Evolutionary conservation across 2,888 invertebrate species (phyloP).

Genomic region (Elegia similella): DNA sequence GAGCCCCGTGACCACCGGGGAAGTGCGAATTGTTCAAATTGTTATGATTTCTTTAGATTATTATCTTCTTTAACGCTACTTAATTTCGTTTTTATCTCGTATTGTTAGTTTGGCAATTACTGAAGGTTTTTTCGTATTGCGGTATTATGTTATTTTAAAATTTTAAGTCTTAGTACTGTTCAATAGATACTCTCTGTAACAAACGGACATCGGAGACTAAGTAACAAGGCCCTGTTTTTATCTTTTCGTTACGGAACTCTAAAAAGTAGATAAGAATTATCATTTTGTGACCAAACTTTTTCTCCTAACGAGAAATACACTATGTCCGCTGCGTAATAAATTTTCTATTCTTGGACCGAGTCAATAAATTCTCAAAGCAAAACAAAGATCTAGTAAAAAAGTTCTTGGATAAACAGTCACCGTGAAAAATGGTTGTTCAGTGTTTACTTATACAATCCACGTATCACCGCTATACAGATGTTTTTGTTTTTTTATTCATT

Average conservation of each 20-base stretch:
- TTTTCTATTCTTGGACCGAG: neutral
- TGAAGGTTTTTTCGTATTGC: too few relatives aligned
- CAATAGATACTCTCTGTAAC: too few relatives aligned
- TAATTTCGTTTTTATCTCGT: too few relatives aligned
- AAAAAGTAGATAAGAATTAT: neutral
- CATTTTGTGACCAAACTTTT: neutral
- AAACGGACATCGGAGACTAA: too few relatives aligned
- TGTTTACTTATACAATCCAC: conserved; percentile 69
- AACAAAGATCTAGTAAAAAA: conserved; percentile 7
- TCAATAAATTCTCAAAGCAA: neutral
- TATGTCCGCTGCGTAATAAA: neutral
- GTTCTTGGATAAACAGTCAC: conserved; percentile 35
- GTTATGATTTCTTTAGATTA: conserved; percentile 13
- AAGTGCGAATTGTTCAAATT: conserved; percentile 20
- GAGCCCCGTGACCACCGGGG: conserved; percentile 45
- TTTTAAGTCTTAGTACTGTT: too few relatives aligned
- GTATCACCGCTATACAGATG: conserved; percentile 61
- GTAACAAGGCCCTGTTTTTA: too few relatives aligned
- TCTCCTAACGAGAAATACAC: neutral
- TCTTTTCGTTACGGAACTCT: too few relatives aligned
- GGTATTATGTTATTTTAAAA: too few relatives aligned
- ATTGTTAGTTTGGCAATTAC: too few relatives aligned
- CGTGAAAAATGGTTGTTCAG: conserved; percentile 55
- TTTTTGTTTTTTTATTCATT: too few relatives aligned
- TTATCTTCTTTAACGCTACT: too few relatives aligned